These are phyloP conservation scores for Semicossyphus pulcher DNA, from an alignment of 2,113 vertebrate species.

Conservation along the genomic window DNA sequence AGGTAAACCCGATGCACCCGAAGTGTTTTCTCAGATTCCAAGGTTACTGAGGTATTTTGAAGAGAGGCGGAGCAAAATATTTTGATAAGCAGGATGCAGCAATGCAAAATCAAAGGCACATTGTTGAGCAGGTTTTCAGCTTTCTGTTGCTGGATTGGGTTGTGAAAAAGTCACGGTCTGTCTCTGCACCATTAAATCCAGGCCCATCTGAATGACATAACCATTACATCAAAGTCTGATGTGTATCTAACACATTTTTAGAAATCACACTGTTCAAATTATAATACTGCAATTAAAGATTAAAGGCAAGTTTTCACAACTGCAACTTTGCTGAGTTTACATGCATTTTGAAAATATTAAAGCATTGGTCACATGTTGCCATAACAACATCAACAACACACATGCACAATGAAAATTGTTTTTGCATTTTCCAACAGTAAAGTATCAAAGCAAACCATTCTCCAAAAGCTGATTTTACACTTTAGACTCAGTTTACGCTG, in stretches of 20 bases:
- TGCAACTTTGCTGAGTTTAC: background rate
- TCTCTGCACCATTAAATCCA: background rate
- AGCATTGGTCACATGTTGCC: background rate
- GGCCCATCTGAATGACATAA: slow-evolving; percentile 17
- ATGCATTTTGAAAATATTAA: background rate
- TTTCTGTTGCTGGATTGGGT: slow-evolving; percentile 54
- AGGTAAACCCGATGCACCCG: slow-evolving; percentile 75
- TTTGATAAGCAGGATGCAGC: slow-evolving; percentile 74
- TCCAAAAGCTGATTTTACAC: no score
- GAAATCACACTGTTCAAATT: background rate
- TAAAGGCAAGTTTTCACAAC: background rate
- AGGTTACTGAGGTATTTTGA: slow-evolving; percentile 82
- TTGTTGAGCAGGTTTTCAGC: slow-evolving; percentile 59
- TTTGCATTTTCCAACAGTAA: background rate
- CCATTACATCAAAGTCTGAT: slow-evolving; percentile 2
- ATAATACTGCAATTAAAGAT: background rate
- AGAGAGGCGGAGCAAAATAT: slow-evolving; percentile 75
- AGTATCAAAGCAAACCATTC: background rate
- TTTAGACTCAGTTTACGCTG: no score
- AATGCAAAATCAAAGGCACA: slow-evolving; percentile 71
- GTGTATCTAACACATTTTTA: background rate
- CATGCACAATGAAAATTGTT: background rate
- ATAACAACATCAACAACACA: background rate
- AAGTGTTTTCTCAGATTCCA: slow-evolving; percentile 83
- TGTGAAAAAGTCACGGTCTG: slow-evolving; percentile 35